Conservation (phyloP, 1,140 invertebrate species). For the Aphelenchoides besseyi region DNA sequence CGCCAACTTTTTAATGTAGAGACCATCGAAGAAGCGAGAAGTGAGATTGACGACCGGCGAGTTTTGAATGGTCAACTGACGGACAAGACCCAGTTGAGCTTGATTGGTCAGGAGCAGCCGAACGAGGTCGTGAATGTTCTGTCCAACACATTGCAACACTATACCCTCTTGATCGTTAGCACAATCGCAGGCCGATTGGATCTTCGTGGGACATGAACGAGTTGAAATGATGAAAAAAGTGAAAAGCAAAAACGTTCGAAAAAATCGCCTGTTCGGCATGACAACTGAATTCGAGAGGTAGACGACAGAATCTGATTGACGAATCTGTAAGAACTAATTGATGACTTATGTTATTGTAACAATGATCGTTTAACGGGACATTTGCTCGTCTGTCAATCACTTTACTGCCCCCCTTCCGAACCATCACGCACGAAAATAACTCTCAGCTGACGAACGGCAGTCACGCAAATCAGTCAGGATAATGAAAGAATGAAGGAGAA, state of each 20-base stretch:
- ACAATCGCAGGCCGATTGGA: constrained; percentile 34
- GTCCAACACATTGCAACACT: constrained; percentile 33
- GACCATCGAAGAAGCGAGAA: constrained; percentile 54
- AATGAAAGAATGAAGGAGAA: no score
- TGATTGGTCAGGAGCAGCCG: constrained; percentile 45
- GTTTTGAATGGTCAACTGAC: constrained; percentile 46
- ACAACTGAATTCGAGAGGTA: no score
- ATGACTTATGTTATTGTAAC: no score
- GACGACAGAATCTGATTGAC: no score
- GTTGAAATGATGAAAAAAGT: neutral
- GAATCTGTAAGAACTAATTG: no score
- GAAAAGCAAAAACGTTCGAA: neutral
- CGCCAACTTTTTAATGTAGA: constrained; percentile 59
- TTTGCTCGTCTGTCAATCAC: no score
- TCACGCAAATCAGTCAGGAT: no score
- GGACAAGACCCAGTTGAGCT: constrained; percentile 53
- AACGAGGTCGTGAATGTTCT: constrained; percentile 18
- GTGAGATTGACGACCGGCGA: constrained; percentile 24
- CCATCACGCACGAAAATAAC: no score
- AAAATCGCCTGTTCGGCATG: no score
- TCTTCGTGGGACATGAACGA: constrained; percentile 27
- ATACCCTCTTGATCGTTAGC: constrained; percentile 46
- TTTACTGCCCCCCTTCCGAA: no score
- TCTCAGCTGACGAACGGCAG: no score
- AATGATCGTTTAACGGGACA: no score